Base-by-base conservation (phyloP, 2,113 vertebrate genomes). In the Meles meles region DNA sequence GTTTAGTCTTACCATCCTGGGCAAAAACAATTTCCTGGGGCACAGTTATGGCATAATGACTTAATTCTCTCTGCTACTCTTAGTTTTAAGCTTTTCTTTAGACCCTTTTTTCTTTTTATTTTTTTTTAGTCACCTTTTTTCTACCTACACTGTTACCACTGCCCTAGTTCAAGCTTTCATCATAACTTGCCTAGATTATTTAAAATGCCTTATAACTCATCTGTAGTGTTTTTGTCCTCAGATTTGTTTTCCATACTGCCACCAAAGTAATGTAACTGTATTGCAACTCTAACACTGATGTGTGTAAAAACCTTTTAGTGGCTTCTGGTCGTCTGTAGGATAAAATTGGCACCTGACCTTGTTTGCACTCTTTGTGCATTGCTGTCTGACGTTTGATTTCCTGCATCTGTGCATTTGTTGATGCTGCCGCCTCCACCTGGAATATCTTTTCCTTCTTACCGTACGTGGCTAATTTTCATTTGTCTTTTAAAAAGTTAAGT, bases 401-500 rank as follows among this genome's bases (percentile, higher is more conserved):
- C 72, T 85, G 6, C 27, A 14, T 95, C 80, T 95, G 0, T 86
- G 21, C 21, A 42, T 90, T 90, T 87, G 39, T 95, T 90, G 65
- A 67, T 90, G 39, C 15, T 81, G 34, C 90, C 90, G 39, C 65
- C 47, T 69, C 39, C 67, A 20, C 34, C 49, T 90, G 31, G 81
- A 93, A 59, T 67, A 67, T 42, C 59, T 67, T 86, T 93, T 97
- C 49, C 59, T 14, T 92, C 39, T 31, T 87, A 23, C 15, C 29
- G 20, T 80, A 34, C 39, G 63, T 93, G 52, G 34, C n/a, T 81
- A 23, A 47, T 89, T 90, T 87, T 87, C 87, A 25, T 82, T 90
- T 37, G 87, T 65, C 23, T 29, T 69, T 91, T 87, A 82, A 96
- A 96, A 87, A 86, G 52, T 86, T 96, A 79, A 34, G 31, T 79